Percentiles rank a stretch among this genome's conserved stretches.
Conservation (phyloP, 1,140 invertebrate species). For the Trachymyrmex septentrionalis region DNA sequence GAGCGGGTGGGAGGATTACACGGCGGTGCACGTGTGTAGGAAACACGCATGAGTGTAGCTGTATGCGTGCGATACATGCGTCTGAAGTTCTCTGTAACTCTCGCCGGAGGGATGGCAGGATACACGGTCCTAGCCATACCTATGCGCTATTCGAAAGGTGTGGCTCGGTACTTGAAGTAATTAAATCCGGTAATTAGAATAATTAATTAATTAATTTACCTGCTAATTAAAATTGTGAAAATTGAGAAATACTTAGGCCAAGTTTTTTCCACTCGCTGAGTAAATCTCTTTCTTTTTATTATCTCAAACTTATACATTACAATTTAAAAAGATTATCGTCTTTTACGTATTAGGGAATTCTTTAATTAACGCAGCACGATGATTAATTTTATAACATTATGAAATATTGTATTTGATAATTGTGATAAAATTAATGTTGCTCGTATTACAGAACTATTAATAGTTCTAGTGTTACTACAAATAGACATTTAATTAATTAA, state of each 20-base stretch:
- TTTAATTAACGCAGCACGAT: background rate
- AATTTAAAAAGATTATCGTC: background rate
- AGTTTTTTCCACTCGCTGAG: background rate
- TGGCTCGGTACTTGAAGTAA: constrained; percentile 67
- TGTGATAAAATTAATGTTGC: background rate
- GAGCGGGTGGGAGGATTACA: constrained; percentile 54
- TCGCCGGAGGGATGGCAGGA: constrained; percentile 56
- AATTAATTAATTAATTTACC: constrained; percentile 70
- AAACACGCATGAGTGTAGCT: constrained; percentile 30
- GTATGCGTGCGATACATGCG: constrained; percentile 33
- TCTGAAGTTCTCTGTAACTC: constrained; percentile 68
- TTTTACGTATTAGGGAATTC: background rate
- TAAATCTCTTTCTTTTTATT: background rate
- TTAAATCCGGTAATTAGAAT: constrained; percentile 65
- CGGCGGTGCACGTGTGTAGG: constrained; percentile 53
- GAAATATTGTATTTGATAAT: background rate
- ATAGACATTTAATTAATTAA: background rate
- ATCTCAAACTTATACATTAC: background rate
- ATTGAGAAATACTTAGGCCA: background rate
- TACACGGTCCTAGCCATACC: constrained; percentile 70
- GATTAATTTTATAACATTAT: background rate
- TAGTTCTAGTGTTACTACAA: background rate
- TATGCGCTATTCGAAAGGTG: constrained; percentile 73
- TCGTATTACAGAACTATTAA: background rate
- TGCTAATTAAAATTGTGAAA: constrained; percentile 59